Percentiles rank a stretch among this genome's conserved stretches.
phyloP scores from a whole-genome alignment of 2,888 invertebrate genomes.

The Ophion costatus region DNA sequence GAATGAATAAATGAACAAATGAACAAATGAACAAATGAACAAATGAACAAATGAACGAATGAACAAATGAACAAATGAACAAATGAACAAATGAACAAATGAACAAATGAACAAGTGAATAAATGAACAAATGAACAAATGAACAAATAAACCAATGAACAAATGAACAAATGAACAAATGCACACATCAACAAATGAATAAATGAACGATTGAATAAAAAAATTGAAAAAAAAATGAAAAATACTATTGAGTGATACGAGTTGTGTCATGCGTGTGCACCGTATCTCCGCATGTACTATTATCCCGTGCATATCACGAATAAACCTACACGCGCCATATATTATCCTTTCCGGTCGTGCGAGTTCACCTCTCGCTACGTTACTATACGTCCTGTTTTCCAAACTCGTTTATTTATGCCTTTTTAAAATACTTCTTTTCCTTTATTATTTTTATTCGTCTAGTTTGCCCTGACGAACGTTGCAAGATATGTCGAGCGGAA shows the following conservation, averaged over 20 bases:
- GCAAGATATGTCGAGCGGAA: conserved; percentile 9
- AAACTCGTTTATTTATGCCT: conserved; percentile 6
- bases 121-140: too few relatives aligned
- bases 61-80: too few relatives aligned
- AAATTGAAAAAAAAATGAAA: too few relatives aligned
- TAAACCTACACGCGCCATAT: conserved; percentile 57
- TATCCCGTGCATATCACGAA: conserved; percentile 43
- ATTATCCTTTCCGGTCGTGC: conserved; percentile 66
- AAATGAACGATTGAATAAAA: too few relatives aligned
- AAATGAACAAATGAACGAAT: too few relatives aligned
- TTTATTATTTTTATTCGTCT: conserved; percentile 1
- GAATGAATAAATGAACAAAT: too few relatives aligned
- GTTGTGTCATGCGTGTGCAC: conserved; percentile 48
- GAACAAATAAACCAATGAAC: too few relatives aligned
- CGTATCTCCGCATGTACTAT: conserved; percentile 49
- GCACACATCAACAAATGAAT: too few relatives aligned
- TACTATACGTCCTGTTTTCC: conserved; percentile 11
- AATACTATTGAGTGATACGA: conserved; percentile 45
- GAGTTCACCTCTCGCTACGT: conserved; percentile 59
- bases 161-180: too few relatives aligned
- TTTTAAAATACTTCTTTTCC: conserved; percentile 2
- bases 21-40: too few relatives aligned
- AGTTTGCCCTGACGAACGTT: conserved; percentile 12
- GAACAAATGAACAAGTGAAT: too few relatives aligned
- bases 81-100: too few relatives aligned